Evolutionary conservation across 2,113 vertebrate species (phyloP).

Genomic region (Zapus hudsonius): DNA sequence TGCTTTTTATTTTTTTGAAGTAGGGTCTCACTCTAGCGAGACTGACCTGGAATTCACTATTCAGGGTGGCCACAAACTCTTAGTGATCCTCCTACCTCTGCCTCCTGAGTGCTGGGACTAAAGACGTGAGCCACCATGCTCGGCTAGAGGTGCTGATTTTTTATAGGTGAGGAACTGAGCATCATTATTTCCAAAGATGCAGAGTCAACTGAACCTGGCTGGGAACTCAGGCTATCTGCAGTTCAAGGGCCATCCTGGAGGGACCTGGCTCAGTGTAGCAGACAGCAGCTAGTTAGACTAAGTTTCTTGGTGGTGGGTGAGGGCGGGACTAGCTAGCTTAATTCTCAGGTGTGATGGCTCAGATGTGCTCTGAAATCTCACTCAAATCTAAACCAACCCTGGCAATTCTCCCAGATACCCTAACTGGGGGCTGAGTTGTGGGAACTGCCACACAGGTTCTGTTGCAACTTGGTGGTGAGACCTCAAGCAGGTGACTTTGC

Average conservation of each 20-base stretch:
- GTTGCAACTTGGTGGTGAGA: neutral
- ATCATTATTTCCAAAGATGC: neutral
- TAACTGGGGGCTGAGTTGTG: neutral
- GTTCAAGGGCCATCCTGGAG: neutral
- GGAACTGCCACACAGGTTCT: neutral
- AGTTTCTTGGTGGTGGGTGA: no score
- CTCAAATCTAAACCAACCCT: slow-evolving; percentile 11
- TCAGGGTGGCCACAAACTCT: no score
- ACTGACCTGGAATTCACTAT: no score
- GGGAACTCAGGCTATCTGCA: neutral
- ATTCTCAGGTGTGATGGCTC: neutral
- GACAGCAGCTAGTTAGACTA: no score
- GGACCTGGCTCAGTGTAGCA: neutral
- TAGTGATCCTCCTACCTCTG: no score
- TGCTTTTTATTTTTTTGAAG: no score
- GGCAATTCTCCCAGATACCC: neutral
- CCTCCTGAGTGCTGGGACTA: no score
- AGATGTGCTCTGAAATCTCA: neutral
- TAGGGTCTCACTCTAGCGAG: no score
- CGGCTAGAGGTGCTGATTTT: neutral
- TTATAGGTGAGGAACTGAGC: neutral
- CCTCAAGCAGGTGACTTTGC: neutral
- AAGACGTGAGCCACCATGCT: no score
- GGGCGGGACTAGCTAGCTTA: neutral
- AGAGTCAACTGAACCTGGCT: neutral